Evolutionary conservation across 2,113 vertebrate species (phyloP).

Genomic region (Oreochromis tanganicae): DNA sequence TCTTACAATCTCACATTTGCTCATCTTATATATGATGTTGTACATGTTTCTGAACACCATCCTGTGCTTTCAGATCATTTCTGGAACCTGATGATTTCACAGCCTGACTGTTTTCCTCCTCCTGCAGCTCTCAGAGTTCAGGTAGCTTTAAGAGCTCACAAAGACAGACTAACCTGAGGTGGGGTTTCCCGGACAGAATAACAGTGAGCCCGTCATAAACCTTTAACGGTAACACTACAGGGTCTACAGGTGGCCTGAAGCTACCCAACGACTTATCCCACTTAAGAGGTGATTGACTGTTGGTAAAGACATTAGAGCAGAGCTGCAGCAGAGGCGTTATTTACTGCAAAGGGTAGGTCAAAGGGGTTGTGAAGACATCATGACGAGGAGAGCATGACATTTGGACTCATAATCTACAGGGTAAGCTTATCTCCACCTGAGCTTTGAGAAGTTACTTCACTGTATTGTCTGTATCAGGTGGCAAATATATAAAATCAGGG

Average conservation of each 20-base stretch:
- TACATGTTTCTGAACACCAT: not conserved
- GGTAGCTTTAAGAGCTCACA: not conserved
- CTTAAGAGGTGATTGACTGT: slow-evolving; percentile 26
- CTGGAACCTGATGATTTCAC: not conserved
- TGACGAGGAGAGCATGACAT: not conserved
- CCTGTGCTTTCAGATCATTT: not conserved
- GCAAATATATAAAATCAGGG: not conserved
- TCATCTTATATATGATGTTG: not conserved
- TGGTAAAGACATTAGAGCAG: slow-evolving; percentile 24
- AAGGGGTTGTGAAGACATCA: not conserved
- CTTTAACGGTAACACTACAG: slow-evolving; percentile 26
- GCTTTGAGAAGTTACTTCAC: not conserved
- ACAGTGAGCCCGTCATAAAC: slow-evolving; percentile 4
- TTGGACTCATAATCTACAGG: not conserved
- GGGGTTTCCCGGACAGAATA: not conserved
- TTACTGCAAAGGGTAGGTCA: not conserved
- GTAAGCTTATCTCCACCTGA: not conserved
- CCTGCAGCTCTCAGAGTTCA: not conserved
- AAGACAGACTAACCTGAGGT: not conserved
- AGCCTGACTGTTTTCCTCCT: not conserved
- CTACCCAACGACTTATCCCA: slow-evolving; percentile 23
- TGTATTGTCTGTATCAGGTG: not conserved
- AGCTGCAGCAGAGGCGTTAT: not conserved
- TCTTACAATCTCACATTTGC: not conserved
- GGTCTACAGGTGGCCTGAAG: slow-evolving; percentile 24